These are phyloP conservation scores for Mycalesis mineus DNA, from an alignment of 2,888 invertebrate species.

Conservation along the genomic window DNA sequence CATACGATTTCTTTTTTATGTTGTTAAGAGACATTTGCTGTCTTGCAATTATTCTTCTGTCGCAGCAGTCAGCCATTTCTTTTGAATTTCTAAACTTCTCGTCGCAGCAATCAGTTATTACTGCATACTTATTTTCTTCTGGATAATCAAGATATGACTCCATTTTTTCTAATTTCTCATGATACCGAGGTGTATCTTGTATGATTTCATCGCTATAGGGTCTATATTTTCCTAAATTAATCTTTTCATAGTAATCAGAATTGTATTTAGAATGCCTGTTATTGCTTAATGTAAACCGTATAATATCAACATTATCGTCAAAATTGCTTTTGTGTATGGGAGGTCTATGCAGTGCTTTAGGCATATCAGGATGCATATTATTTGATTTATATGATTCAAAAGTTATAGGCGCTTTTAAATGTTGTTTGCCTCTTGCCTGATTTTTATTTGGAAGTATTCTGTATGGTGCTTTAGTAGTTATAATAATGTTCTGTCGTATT, in stretches of 20 bases:
- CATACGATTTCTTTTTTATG: constrained; percentile 39
- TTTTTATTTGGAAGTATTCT: constrained; percentile 9
- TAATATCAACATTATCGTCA: constrained; percentile 18
- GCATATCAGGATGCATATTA: neutral
- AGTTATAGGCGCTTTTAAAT: neutral
- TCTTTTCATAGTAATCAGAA: constrained; percentile 25
- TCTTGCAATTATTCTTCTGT: constrained; percentile 41
- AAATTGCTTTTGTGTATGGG: constrained; percentile 1
- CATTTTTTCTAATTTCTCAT: constrained; percentile 48
- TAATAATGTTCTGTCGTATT: constrained; percentile 53
- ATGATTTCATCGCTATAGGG: constrained; percentile 20
- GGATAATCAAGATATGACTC: constrained; percentile 13
- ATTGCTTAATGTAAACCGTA: constrained; percentile 19
- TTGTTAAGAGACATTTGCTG: constrained; percentile 47
- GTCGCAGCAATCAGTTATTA: constrained; percentile 27
- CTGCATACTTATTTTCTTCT: constrained; percentile 16
- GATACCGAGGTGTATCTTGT: constrained; percentile 45
- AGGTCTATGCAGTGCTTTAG: constrained; percentile 7
- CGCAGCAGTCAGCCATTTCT: constrained; percentile 30
- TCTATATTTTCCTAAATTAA: constrained; percentile 16
- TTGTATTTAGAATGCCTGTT: constrained; percentile 22
- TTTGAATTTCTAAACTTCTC: constrained; percentile 28
- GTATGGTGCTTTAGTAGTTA: constrained; percentile 37
- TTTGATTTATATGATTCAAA: constrained; percentile 7
- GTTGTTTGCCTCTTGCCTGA: neutral